Evolutionary conservation across 2,888 invertebrate species (phyloP), one percentile per base, ranked within the genome.

Genomic region (Netelia fuscicornis): DNA sequence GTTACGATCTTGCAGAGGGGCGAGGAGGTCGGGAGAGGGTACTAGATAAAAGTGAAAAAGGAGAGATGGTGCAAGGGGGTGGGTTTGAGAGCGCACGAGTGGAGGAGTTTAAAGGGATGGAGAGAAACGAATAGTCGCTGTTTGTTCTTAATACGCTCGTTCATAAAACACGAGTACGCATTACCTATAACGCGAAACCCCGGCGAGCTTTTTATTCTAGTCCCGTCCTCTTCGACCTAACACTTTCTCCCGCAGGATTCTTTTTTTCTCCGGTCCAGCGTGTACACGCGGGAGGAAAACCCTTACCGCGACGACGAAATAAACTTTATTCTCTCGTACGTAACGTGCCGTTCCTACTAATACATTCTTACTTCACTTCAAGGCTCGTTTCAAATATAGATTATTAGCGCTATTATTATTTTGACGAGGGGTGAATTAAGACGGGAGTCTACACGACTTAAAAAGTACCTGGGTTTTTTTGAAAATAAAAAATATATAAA

Each of bases 121-220:
- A 25, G 54, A 72, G 68, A 81, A 82, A 86, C 80, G 77, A 83
- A 86, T 80, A 71, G 86, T 85, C 83, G 82, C 82, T 77, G 83
- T 83, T 86, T 86, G 86, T 82, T 86, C 76, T 86, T 88, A 89
- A 89, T 86, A 70, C 80, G 83, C 77, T 25, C 67, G 82, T 85
- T 86, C 85, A 83, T 87, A 86, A 87, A 87, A 87, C 86, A 86
- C 81, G 79, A 85, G 81, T 77, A 30, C 30, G 30, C 30, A 30
- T 30, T 30, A 81, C 72, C 58, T 67, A 67, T 81, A 72, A 84
- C 54, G 67, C 60, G 58, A 9, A 54, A 23, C 62, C 17, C 56
- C n/a, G 77, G 67, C 75, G 77, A 68, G 67, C 54, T 84, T 68
- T 79, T 70, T 75, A 65, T 80, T 58, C 58, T n/a, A 13, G 17